phyloP scores from a whole-genome alignment of 2,113 vertebrate genomes.

The Glaucidium brasilianum region DNA sequence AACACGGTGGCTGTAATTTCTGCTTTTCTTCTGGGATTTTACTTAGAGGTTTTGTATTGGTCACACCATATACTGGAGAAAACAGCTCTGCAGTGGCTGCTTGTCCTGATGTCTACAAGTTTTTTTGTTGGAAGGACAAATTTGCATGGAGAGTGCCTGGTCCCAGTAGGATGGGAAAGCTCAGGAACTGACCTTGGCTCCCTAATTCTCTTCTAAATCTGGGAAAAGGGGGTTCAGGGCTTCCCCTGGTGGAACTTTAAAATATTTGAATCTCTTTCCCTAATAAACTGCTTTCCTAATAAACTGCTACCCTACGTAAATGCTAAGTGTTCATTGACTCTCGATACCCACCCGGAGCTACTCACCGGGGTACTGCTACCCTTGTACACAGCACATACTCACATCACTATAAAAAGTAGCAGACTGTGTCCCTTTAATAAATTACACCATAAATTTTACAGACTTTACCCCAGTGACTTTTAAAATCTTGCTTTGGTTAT shows the following conservation, averaged over 20 bases:
- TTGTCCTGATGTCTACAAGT: accelerated
- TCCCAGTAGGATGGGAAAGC: not conserved
- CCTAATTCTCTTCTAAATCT: not conserved
- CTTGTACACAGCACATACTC: not conserved
- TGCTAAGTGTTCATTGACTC: not conserved
- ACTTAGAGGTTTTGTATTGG: not conserved
- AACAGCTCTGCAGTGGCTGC: not conserved
- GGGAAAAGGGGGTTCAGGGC: not conserved
- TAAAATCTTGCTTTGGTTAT: not conserved
- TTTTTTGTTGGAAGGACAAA: not conserved
- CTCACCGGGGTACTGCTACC: not conserved
- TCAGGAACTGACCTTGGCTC: not conserved
- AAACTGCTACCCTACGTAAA: constrained; percentile 42
- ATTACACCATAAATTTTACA: constrained; percentile 53
- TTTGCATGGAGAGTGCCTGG: not conserved
- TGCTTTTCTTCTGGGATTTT: not conserved
- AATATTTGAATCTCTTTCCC: constrained; percentile 23
- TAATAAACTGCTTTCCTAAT: constrained; percentile 51
- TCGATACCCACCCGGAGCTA: not conserved
- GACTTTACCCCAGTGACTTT: constrained; percentile 23
- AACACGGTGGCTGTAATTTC: accelerated
- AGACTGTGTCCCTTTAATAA: constrained; percentile 52
- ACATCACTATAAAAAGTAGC: not conserved
- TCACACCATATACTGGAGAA: not conserved
- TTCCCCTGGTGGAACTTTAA: not conserved